Evolutionary conservation across 2,797 vertebrate genomes (phyloP), one percentile per base, ranked within the genome.

Genomic region (Scolopax rusticola): DNA sequence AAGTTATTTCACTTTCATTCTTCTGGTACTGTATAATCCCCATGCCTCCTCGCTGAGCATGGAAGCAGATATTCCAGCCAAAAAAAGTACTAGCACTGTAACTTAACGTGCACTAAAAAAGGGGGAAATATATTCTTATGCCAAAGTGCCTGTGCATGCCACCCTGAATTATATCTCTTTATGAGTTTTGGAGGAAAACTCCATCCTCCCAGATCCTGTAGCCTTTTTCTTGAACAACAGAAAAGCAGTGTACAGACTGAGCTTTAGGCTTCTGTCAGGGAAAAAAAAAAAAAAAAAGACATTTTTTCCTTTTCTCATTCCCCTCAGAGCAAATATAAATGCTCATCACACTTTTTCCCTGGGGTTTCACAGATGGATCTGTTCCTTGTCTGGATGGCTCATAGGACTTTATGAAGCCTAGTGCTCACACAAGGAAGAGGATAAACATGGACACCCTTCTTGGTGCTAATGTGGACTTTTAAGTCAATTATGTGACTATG

Each of bases 41-140:
- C 30, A 41, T 0, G 2, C 32, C 41, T 56, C 33, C 48, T 70
- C 4, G 0, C 5, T 0, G 1, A 54, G 30, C 3, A 0, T 23
- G 10, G 47, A 70, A 61, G 48, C 32, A 83, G 28, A 21, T 80
- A 69, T 21, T 69, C 61, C 11, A 69, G 54, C 13, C 28, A 65
- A 54, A 57, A 65, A 65, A 57, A 27, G 16, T 28, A 18, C 43
- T 59, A 30, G 32, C 8, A 73, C n/a, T n/a, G 24, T 47, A 51
- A 61, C 5, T 70, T 70, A 57, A 32, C 1, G 2, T 69, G 41
- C 47, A n/a, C 6, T 8, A 65, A 57, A 57, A 48, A 83, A 40
- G 11, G 6, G 17, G 30, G 6, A 79, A 47, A 33, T 51, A 20
- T 2, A 20, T 54, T 33, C 59, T 45, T 32, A 48, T 11, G 25